Evolutionary conservation across 1,140 invertebrate genomes (phyloP).

Genomic region (Drosophila kohkoa): DNA sequence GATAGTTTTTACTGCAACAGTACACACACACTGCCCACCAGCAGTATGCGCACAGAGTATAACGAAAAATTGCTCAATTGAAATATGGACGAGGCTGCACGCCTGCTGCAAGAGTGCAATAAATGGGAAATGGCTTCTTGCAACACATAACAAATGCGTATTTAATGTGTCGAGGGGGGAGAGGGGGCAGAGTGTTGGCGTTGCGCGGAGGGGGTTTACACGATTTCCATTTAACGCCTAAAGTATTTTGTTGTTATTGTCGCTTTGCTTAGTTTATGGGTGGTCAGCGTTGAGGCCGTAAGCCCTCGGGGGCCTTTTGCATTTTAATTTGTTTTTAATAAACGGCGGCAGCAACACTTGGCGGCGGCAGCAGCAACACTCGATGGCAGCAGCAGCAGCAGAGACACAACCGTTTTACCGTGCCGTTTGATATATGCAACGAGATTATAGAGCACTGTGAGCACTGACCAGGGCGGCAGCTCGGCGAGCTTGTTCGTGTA

Average conservation of each 20-base stretch:
- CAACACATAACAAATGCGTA: slow-evolving; percentile 80
- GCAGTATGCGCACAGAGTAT: not conserved
- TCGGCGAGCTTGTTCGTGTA: slow-evolving; percentile 60
- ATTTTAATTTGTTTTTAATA: slow-evolving; percentile 82
- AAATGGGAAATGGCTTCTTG: slow-evolving; percentile 57
- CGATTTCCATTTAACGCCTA: slow-evolving; percentile 78
- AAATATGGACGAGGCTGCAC: slow-evolving; percentile 62
- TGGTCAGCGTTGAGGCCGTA: slow-evolving; percentile 73
- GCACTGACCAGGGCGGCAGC: slow-evolving; percentile 37
- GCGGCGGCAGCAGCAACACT: not conserved
- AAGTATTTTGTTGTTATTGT: slow-evolving; percentile 55
- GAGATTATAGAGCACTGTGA: slow-evolving; percentile 63
- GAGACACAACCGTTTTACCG: slow-evolving; percentile 29
- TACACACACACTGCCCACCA: not conserved
- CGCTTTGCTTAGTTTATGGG: slow-evolving; percentile 70
- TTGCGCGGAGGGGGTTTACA: slow-evolving; percentile 36
- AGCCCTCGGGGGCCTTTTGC: slow-evolving; percentile 70
- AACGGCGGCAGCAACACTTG: slow-evolving; percentile 52
- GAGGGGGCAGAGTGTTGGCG: not conserved
- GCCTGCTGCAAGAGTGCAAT: slow-evolving; percentile 53
- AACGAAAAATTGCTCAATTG: slow-evolving; percentile 50
- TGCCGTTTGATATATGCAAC: slow-evolving; percentile 70
- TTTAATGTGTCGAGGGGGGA: slow-evolving; percentile 72
- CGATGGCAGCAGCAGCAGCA: slow-evolving; percentile 35
- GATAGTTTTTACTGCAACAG: not conserved